Evolutionary conservation across 2,797 vertebrate species (phyloP).

Genomic region (Semotilus atromaculatus): DNA sequence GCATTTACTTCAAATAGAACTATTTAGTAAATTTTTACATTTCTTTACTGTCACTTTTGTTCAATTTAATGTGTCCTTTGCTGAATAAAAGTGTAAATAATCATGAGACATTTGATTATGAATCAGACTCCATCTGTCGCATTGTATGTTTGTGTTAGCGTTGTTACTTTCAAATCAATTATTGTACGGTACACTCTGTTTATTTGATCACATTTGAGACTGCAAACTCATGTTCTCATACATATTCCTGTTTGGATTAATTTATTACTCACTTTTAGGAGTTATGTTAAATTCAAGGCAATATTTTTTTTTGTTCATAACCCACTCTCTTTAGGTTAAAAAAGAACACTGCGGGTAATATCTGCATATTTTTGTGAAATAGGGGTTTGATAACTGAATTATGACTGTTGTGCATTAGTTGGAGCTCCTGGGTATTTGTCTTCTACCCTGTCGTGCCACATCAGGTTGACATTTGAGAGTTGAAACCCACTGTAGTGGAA

Average conservation of each 20-base stretch:
- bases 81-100: neutral
- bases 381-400: slow-evolving; percentile 44
- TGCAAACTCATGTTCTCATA: neutral
- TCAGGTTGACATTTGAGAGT: slow-evolving; percentile 70
- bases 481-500: slow-evolving; percentile 71
- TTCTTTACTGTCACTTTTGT: neutral
- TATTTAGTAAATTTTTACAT: too few species aligned
- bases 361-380: neutral
- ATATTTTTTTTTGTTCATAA: neutral
- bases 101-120: neutral
- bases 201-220: neutral
- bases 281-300: neutral
- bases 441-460: slow-evolving; percentile 64
- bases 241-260: neutral
- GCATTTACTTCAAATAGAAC: neutral
- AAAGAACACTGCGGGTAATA: neutral
- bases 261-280: neutral
- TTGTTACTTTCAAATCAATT: neutral
- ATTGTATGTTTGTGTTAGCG: neutral
- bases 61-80: neutral
- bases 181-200: neutral
- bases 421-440: slow-evolving; percentile 73
- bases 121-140: neutral
- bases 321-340: neutral
- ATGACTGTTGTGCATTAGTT: slow-evolving; percentile 73